Percentiles rank a stretch among this genome's conserved stretches.
These are phyloP conservation scores for Pholis gunnellus DNA, from an alignment of 2,113 vertebrate genomes.

Conservation along the genomic window DNA sequence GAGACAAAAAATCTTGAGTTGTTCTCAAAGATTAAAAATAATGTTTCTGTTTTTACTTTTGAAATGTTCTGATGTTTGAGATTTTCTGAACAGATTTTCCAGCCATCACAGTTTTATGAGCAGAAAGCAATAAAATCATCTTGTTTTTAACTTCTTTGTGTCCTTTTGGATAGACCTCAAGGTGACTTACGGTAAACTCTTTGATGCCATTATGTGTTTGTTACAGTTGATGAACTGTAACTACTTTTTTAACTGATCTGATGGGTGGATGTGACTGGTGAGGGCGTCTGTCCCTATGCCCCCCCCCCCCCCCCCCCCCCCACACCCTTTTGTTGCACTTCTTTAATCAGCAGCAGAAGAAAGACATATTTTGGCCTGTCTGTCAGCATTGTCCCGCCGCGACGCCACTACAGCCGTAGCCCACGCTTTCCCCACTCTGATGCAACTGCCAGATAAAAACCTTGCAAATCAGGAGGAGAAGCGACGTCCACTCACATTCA, in stretches of 20 bases:
- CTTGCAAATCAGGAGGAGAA: slow-evolving; percentile 69
- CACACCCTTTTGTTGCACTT: slow-evolving; percentile 66
- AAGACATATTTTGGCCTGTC: slow-evolving; percentile 81
- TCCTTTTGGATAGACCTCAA: slow-evolving; percentile 20
- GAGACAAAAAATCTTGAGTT: slow-evolving; percentile 38
- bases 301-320: slow-evolving; percentile 21
- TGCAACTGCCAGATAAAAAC: slow-evolving; percentile 78
- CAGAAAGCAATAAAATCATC: slow-evolving; percentile 72
- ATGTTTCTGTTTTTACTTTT: slow-evolving; percentile 64
- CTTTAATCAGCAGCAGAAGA: slow-evolving; percentile 86
- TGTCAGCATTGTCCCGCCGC: slow-evolving; percentile 73
- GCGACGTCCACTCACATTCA: slow-evolving; percentile 54
- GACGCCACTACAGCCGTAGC: slow-evolving; percentile 70
- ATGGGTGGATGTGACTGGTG: slow-evolving; percentile 39
- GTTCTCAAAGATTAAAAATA: slow-evolving; percentile 45
- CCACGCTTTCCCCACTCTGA: slow-evolving; percentile 77
- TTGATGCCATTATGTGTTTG: slow-evolving; percentile 40
- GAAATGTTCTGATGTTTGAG: slow-evolving; percentile 46
- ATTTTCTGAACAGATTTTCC: slow-evolving; percentile 30
- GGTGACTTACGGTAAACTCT: slow-evolving; percentile 12
- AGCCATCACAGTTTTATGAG: slow-evolving; percentile 44
- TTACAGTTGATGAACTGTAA: slow-evolving; percentile 35
- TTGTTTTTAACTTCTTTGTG: slow-evolving; percentile 49
- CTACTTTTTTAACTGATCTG: slow-evolving; percentile 5
- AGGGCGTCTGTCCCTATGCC: slow-evolving; percentile 61